phyloP scores from a whole-genome alignment of 2,113 vertebrate genomes.

The Ranitomeya variabilis region DNA sequence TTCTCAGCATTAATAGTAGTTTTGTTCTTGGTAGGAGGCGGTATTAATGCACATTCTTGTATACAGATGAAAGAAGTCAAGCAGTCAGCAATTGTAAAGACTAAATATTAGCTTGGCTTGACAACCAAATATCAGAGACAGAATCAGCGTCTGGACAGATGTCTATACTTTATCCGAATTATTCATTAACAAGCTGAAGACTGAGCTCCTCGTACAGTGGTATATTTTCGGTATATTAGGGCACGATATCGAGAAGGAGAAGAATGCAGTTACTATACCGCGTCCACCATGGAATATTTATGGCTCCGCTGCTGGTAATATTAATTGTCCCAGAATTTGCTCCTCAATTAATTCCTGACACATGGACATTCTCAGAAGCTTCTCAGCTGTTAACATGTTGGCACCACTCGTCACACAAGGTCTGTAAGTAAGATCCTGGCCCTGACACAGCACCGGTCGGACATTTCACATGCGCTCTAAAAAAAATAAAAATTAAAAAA shows the following conservation, averaged over 20 bases:
- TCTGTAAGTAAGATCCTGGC: background rate
- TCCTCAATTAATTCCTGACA: background rate
- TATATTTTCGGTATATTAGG: background rate
- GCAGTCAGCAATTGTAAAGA: background rate
- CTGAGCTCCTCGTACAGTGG: background rate
- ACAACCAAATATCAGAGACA: too few relatives aligned
- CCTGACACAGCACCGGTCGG: background rate
- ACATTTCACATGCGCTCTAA: background rate
- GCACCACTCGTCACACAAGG: background rate
- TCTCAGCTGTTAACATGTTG: conserved; percentile 16
- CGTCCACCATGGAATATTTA: background rate
- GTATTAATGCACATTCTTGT: background rate
- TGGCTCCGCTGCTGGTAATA: background rate
- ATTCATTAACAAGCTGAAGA: background rate
- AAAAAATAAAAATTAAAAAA: background rate
- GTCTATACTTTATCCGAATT: too few relatives aligned
- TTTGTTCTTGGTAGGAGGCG: background rate
- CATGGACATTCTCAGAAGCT: background rate
- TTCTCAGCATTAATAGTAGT: background rate
- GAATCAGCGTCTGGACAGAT: too few relatives aligned
- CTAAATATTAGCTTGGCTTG: too few relatives aligned
- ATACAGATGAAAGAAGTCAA: background rate
- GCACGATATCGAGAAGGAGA: background rate
- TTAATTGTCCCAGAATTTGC: background rate
- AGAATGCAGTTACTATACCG: background rate